Percentiles rank a stretch among this genome's conserved stretches.
phyloP scores from a whole-genome alignment of 1,140 invertebrate species.

The Penaeus indicus region DNA sequence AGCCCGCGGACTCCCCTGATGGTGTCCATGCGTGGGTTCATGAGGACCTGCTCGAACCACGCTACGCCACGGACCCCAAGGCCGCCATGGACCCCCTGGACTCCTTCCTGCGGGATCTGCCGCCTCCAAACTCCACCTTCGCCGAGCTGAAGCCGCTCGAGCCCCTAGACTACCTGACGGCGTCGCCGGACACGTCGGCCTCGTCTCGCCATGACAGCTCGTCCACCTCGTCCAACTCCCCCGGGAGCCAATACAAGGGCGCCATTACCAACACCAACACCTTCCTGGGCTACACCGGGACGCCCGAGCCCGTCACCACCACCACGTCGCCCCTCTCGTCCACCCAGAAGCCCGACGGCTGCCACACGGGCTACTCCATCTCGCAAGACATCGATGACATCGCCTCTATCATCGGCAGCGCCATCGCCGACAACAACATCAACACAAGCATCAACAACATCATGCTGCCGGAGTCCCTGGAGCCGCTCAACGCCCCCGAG shows the following conservation, averaged over 20 bases:
- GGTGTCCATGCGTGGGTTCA: constrained; percentile 66
- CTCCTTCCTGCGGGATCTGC: constrained; percentile 74
- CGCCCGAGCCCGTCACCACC: constrained; percentile 66
- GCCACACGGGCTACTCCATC: constrained; percentile 70
- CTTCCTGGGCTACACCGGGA: constrained; percentile 75
- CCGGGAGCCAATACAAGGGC: constrained; percentile 66
- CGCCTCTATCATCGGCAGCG: constrained; percentile 87
- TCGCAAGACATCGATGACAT: constrained; percentile 85
- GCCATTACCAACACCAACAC: constrained; percentile 84
- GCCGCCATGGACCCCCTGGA: constrained; percentile 76
- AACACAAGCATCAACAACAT: constrained; percentile 72
- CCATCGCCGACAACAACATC: constrained; percentile 87
- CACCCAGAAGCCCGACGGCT: constrained; percentile 71
- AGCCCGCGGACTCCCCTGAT: constrained; percentile 65
- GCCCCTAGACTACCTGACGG: constrained; percentile 83
- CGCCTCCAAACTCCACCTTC: constrained; percentile 72
- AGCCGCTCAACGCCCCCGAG: constrained; percentile 56
- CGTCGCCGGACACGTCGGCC: constrained; percentile 70
- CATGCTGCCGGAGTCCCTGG: constrained; percentile 62
- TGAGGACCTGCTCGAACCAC: constrained; percentile 65
- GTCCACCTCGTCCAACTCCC: constrained; percentile 77
- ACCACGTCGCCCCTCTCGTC: constrained; percentile 71
- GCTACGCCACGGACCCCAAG: constrained; percentile 71
- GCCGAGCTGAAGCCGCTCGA: constrained; percentile 89
- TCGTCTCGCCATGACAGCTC: constrained; percentile 75